A percentile compares a stretch with the other conserved stretches of the same genome.
Evolutionary conservation across 2,797 vertebrate species (phyloP).

Genomic region (Petrocephalus sullivani): DNA sequence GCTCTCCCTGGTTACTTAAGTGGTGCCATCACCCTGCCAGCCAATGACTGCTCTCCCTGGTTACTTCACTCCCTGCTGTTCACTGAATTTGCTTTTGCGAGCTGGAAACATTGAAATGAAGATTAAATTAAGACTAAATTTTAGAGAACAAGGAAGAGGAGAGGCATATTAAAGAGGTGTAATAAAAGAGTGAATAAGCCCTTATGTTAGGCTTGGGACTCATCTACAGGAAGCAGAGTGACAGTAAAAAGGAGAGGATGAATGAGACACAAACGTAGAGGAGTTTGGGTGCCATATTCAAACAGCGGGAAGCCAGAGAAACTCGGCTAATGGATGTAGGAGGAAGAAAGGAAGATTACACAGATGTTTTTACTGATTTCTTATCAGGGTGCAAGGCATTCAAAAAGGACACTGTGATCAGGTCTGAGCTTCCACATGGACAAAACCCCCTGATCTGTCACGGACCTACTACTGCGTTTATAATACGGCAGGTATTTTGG

Average conservation of each 20-base stretch:
- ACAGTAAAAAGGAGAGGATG: neutral
- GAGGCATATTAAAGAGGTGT: neutral
- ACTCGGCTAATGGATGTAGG: neutral
- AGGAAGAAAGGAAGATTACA: neutral
- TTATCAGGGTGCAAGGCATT: neutral
- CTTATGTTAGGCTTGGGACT: neutral
- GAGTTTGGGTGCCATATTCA: neutral
- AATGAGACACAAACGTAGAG: neutral
- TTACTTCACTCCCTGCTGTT: neutral
- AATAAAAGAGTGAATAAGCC: neutral
- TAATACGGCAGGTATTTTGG: neutral
- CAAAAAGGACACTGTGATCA: neutral
- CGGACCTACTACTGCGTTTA: neutral
- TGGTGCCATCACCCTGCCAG: neutral
- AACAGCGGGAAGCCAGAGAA: neutral
- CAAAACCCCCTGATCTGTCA: neutral
- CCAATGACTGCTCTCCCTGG: neutral
- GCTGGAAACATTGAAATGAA: neutral
- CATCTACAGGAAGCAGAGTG: neutral
- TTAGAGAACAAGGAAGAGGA: neutral
- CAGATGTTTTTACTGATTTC: neutral
- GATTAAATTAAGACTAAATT: neutral
- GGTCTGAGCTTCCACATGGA: neutral
- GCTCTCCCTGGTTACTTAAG: neutral
- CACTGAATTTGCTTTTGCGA: neutral